Base-by-base conservation (phyloP, 2,113 vertebrate genomes). In the Oncorhynchus masou region DNA sequence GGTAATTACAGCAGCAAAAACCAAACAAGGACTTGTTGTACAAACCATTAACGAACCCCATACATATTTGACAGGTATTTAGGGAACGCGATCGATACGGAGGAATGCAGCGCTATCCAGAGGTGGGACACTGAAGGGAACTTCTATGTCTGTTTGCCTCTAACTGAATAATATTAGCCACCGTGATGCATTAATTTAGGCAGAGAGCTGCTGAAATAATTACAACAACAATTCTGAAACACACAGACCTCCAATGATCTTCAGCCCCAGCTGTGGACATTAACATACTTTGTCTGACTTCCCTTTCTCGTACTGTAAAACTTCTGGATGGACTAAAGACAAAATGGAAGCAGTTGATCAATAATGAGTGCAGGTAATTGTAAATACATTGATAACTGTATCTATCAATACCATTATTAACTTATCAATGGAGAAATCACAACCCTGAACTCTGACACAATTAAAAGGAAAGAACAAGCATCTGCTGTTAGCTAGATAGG, bases 1-100 rank as follows among this genome's bases (percentile, higher is more conserved):
- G 85, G 84, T 82, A 90, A 89, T 90, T 88, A 88, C 57, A 45
- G 70, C 70, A 73, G 76, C 74, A 83, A 88, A 87, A 86, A 83
- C 86, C 80, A 85, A 89, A 85, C 78, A 84, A 39, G 39, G 39
- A 45, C 39, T 45, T 45, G 39, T 45, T 82, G 76, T 82, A 76
- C 83, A 89, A 88, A n/a, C 45, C 68, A 81, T 86, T 86, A 89
- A 81, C 72, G 51, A 81, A 86, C 68, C 39, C 73, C 74, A 88
- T 86, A 88, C 87, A 91, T 81, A 83, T 87, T 81, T 87, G 78
- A 85, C 82, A 83, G 73, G 59, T 79, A 79, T 82, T 83, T 83
- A 0, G 45, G 54, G 59, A 68, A 67, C 51, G 24, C 59, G 48
- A 71, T 80, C 75, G 24, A 71, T 70, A 39, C 13, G 12, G 1